A percentile compares a stretch with the other conserved stretches of the same genome.
phyloP scores from a whole-genome alignment of 2,797 vertebrate species.

The Acrossocheilus wenchowensis region DNA sequence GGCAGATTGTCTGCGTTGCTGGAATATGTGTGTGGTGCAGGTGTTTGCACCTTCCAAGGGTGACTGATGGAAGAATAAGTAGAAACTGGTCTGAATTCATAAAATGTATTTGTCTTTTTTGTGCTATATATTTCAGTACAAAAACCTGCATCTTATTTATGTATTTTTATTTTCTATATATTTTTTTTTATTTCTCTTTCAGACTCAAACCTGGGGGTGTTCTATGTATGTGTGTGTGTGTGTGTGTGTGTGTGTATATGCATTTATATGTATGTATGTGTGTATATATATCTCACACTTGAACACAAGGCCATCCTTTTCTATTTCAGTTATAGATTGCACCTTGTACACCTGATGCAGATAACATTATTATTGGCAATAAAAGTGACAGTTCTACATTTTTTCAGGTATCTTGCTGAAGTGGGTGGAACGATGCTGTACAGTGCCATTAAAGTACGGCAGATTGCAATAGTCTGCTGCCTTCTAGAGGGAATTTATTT shows the following conservation, averaged over 20 bases:
- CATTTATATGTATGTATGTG: too few relatives aligned
- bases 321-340: background rate
- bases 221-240: background rate
- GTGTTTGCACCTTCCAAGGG: constrained; percentile 31
- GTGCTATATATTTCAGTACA: background rate
- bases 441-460: background rate
- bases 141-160: background rate
- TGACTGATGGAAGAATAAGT: constrained; percentile 55
- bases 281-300: background rate
- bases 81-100: background rate
- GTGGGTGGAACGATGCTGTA: background rate
- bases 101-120: background rate
- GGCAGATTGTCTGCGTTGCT: background rate
- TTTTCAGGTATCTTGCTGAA: background rate
- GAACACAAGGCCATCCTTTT: background rate
- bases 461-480: background rate
- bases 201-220: background rate
- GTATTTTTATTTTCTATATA: too few relatives aligned
- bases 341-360: background rate
- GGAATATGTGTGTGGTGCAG: constrained; percentile 1
- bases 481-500: background rate
- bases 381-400: background rate
- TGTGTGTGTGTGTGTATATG: too few relatives aligned
- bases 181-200: too few relatives aligned
- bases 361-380: background rate